Conservation (phyloP, 2,797 vertebrate species). For the Fistularia tabacaria region DNA sequence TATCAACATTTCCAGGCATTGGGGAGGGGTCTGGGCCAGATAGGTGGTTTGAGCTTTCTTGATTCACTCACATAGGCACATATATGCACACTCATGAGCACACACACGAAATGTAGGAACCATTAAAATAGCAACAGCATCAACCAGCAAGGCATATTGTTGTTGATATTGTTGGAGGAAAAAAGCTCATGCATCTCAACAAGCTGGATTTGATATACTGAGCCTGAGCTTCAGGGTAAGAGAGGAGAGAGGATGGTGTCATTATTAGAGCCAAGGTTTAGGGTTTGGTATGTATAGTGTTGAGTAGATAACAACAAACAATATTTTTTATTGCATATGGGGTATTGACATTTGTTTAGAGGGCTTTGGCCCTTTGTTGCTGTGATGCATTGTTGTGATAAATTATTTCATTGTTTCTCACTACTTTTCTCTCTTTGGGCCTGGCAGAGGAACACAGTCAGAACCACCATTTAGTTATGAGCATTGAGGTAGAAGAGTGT, state of each 20-base stretch:
- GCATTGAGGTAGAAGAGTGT: slow-evolving; percentile 42
- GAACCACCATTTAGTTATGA: slow-evolving; percentile 60
- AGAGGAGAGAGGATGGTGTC: slow-evolving; percentile 10
- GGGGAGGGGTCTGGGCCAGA: slow-evolving; percentile 33
- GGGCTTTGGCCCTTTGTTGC: slow-evolving; percentile 25
- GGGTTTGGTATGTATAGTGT: no score
- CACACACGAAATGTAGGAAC: slow-evolving; percentile 17
- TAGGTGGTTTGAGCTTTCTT: slow-evolving; percentile 34
- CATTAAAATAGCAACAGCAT: slow-evolving; percentile 54
- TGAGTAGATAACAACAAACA: slow-evolving; percentile 1
- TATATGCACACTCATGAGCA: slow-evolving; percentile 3
- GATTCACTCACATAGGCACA: slow-evolving; percentile 3
- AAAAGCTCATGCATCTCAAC: slow-evolving; percentile 44
- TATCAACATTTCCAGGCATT: slow-evolving; percentile 64
- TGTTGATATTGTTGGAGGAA: slow-evolving; percentile 59
- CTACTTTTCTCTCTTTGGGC: slow-evolving; percentile 52
- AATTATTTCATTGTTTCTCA: slow-evolving; percentile 49
- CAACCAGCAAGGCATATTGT: slow-evolving; percentile 41
- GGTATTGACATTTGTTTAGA: slow-evolving; percentile 11
- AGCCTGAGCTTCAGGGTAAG: slow-evolving; percentile 26
- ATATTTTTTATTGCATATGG: not conserved
- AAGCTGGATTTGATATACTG: slow-evolving; percentile 35
- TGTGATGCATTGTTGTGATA: slow-evolving; percentile 46
- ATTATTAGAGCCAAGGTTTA: slow-evolving; percentile 14
- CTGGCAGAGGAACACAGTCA: slow-evolving; percentile 29